Base-by-base conservation (phyloP, 2,113 vertebrate genomes). In the Ancistrus triradiatus region DNA sequence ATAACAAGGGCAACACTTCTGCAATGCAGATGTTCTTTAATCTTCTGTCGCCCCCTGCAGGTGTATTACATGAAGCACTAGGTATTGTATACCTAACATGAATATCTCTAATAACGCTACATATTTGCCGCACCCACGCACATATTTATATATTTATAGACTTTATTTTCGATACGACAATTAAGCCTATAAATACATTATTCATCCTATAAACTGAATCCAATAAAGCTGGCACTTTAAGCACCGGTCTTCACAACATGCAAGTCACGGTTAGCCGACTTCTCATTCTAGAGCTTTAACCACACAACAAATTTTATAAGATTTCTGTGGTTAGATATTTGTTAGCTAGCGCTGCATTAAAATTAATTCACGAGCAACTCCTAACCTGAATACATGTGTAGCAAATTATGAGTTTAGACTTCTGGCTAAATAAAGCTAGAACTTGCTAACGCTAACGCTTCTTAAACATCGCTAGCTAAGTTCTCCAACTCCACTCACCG, bases 191-290 rank as follows among this genome's bases (percentile, higher is more conserved):
- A n/a, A n/a, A n/a, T n/a, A n/a, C n/a, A n/a, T n/a, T n/a, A n/a
- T n/a, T n/a, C n/a, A n/a, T n/a, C n/a, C n/a, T n/a, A n/a, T n/a
- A n/a, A n/a, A n/a, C n/a, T n/a, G n/a, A n/a, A n/a, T n/a, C n/a
- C n/a, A n/a, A 11, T 35, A 24, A 17, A 40, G 19, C 21, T 24
- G 15, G 22, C 24, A 7, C 35, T 6, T 14, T n/a, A 15, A 58
- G n/a, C 21, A 11, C 24, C 7, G 22, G 3, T 15, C 22, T 43
- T 61, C 40, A 50, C 57, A 70, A 70, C 72, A 42, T 42, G 38
- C 74, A 76, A 76, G 74, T 76, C 74, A 76, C 44, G 74, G 50
- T 73, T 48, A 76, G 35, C 66, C 35, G 18, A 27, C 13, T 14
- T 22, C 14, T 50, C 48, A 46, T 35, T 59, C n/a, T 55, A 60